These are phyloP conservation scores for Sebastolobus altivelis DNA, from an alignment of 2,797 vertebrate species.

Conservation along the genomic window DNA sequence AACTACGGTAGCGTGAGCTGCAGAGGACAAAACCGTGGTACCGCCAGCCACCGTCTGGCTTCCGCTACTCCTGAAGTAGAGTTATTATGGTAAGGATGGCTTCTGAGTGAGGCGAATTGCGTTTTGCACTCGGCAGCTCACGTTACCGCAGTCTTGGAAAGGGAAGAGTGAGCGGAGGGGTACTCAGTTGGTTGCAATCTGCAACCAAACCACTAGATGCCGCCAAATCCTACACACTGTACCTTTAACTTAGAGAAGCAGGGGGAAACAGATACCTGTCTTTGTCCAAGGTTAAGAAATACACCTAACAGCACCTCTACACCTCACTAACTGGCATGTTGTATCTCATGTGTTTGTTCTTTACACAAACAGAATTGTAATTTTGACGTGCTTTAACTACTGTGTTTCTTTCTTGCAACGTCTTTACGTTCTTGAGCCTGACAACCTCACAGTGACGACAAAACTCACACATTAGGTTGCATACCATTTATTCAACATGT, in stretches of 20 bases:
- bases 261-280: neutral
- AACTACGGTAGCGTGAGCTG: too few relatives aligned
- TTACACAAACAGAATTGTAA: neutral
- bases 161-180: too few relatives aligned
- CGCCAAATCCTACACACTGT: neutral
- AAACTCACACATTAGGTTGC: neutral
- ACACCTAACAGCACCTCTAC: neutral
- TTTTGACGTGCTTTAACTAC: neutral
- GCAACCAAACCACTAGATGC: neutral
- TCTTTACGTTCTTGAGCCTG: neutral
- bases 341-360: neutral
- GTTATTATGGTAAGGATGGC: too few relatives aligned
- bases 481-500: neutral
- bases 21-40: too few relatives aligned
- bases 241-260: neutral
- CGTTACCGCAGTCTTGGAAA: too few relatives aligned
- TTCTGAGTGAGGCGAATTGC: too few relatives aligned
- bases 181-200: neutral
- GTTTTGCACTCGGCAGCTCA: too few relatives aligned
- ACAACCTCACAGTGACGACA: neutral
- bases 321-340: neutral
- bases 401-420: neutral
- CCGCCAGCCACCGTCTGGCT: too few relatives aligned
- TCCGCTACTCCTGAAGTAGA: too few relatives aligned
- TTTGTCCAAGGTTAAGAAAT: neutral